Evolutionary conservation across 2,888 invertebrate genomes (phyloP).

Genomic region (Torymus auratus): DNA sequence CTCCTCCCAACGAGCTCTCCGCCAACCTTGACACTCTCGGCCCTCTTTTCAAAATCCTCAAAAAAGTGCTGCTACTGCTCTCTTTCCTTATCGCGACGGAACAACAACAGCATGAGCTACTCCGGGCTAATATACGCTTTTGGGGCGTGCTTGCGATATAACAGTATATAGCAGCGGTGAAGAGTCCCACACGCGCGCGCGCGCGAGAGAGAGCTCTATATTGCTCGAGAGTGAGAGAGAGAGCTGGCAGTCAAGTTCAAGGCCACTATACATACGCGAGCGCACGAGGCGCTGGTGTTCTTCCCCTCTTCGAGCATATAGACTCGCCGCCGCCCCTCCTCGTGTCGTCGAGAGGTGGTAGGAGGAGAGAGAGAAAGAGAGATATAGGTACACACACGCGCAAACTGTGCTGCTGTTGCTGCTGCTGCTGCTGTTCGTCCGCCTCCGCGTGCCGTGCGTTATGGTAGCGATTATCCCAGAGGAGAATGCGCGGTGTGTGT

Average conservation of each 20-base stretch:
- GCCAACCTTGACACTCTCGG: too few species aligned
- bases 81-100: too few species aligned
- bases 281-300: conserved; percentile 22
- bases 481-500: too few species aligned
- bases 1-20: too few species aligned
- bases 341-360: conserved; percentile 7
- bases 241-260: conserved; percentile 73
- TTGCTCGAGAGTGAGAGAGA: conserved; percentile 31
- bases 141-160: too few species aligned
- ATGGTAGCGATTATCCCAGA: background rate
- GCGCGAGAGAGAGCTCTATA: background rate
- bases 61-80: too few species aligned
- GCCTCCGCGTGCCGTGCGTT: background rate
- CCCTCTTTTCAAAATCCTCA: too few species aligned
- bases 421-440: too few species aligned
- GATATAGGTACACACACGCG: background rate
- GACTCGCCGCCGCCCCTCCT: conserved; percentile 25
- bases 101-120: too few species aligned
- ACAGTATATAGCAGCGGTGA: conserved; percentile 47
- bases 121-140: too few species aligned
- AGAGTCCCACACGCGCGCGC: background rate
- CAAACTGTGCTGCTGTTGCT: background rate
- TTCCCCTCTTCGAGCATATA: conserved; percentile 12
- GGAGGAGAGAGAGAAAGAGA: background rate
- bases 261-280: conserved; percentile 63